Percentiles rank a stretch among this genome's conserved stretches.
Conservation (phyloP, 1,140 invertebrate genomes). For the Panagrolaimus sp. region DNA sequence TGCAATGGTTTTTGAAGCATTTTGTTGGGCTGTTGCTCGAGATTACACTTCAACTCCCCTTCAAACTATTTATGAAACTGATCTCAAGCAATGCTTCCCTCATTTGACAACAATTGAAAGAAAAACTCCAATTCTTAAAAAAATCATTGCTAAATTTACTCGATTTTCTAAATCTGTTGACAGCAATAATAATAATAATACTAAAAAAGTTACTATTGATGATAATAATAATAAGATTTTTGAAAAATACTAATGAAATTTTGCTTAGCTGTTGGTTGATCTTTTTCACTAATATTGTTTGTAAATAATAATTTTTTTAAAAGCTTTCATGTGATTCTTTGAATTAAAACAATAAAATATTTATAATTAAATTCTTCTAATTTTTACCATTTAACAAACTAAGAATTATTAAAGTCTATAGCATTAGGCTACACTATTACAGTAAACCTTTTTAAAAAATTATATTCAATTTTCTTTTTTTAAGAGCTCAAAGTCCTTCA, state of each 20-base stretch:
- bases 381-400: no score
- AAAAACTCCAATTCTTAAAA: slow-evolving; percentile 22
- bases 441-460: background rate
- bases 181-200: background rate
- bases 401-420: no score
- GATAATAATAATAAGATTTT: no score
- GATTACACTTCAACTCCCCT: slow-evolving; percentile 32
- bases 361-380: no score
- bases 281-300: no score
- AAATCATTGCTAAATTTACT: slow-evolving; percentile 25
- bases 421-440: no score
- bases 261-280: no score
- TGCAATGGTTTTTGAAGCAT: slow-evolving; percentile 33
- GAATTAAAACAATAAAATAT: no score
- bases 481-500: slow-evolving; percentile 23
- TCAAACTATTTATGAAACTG: slow-evolving; percentile 30
- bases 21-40: slow-evolving; percentile 31
- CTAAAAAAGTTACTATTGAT: no score
- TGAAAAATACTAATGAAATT: no score
- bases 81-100: slow-evolving; percentile 21
- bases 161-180: slow-evolving; percentile 18
- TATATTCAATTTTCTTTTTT: slow-evolving; percentile 3
- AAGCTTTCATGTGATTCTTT: no score
- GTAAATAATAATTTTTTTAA: no score
- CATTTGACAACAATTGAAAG: background rate